phyloP scores from a whole-genome alignment of 2,113 vertebrate species.

The Odocoileus hemionus region DNA sequence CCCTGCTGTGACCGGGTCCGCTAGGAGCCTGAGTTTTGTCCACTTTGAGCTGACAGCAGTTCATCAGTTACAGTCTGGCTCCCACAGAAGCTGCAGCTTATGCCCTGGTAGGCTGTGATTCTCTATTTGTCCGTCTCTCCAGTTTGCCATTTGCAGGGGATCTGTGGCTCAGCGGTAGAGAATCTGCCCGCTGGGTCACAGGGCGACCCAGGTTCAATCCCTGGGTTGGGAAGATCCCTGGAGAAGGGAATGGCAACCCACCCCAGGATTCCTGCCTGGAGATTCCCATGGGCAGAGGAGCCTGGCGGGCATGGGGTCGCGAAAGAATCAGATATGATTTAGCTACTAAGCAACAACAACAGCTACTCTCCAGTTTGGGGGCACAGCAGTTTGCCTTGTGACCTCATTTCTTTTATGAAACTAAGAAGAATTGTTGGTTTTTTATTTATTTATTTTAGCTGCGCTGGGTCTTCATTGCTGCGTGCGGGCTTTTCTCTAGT shows the following conservation, averaged over 20 bases:
- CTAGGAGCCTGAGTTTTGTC: not conserved
- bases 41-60: not conserved
- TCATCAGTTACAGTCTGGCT: not conserved
- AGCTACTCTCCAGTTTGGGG: not conserved
- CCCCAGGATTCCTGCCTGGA: not conserved
- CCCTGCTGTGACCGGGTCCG: not conserved
- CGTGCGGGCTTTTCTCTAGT: not conserved
- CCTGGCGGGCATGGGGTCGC: not conserved
- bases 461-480: not conserved
- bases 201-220: not conserved
- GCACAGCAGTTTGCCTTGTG: not conserved
- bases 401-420: not conserved
- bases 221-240: not conserved
- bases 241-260: not conserved
- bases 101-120: not conserved
- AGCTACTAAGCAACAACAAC: not conserved
- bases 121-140: not conserved
- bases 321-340: not conserved
- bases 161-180: not conserved
- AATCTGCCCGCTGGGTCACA: not conserved
- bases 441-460: not conserved
- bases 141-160: not conserved
- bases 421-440: not conserved
- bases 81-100: accelerated
- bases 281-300: not conserved